Evolutionary conservation across 35 echinoderm and acorn worm species (phyloP), one percentile per base, ranked within the genome.

Genomic region (Heliocidaris erythrogramma): DNA sequence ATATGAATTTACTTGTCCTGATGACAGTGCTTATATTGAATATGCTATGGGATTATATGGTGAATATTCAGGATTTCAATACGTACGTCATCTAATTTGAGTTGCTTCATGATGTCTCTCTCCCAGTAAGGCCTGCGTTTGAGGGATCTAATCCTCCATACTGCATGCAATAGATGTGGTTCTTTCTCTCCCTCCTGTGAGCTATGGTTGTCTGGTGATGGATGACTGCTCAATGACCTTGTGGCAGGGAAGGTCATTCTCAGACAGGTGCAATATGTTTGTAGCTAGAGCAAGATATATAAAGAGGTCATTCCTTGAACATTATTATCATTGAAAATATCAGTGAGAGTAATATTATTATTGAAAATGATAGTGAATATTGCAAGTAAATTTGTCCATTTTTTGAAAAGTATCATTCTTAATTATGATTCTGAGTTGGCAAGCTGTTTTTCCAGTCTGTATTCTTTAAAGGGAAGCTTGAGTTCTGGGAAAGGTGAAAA

Each of bases 101-200:
- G 69, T 50, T 95, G 84, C 65, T 94, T 85, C 48, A 97, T 95
- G 13, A 97, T 92, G 71, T 96, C 89, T 47, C 93, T 96, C 92
- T 99, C 98, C 95, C 95, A 96, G 17, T 96, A 95, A 30, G 98
- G 98, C 90, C 97, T 95, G 24, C 97, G 52, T 17, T 71, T 94
- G 17, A 93, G n/a, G 21, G 95, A 93, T 92, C 96, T 93, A 1
- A 96, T 92, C 88, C 97, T 95, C 96, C 97, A 97, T 27, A 99
- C 98, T 7, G 95, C 98, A 96, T 99, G 96, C 30, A 99, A 92
- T 94, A 99, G 94, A 85, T 99, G 98, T 7, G 98, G 98, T 49
- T 95, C 97, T 78, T 78, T 78, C 56, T 85, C 88, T 11, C 53
- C 18, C 9, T 93, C 52, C 17, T 31, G 47, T 30, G 11, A 92